Conservation (phyloP, 37 sponge, comb jelly and placozoan genomes). For the Ephydatia muelleri region DNA sequence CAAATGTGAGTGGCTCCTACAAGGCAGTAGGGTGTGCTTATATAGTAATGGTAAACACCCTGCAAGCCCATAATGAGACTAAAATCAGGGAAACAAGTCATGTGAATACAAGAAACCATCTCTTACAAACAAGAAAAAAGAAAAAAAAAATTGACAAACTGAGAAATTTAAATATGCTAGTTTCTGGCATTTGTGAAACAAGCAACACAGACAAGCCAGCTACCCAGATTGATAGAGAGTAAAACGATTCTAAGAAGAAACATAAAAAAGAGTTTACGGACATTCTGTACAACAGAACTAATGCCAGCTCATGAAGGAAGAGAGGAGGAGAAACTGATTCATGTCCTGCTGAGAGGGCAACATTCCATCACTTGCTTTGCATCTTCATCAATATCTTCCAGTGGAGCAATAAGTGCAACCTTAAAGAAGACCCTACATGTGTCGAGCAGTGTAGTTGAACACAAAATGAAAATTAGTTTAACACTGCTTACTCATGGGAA, state of each 20-base stretch:
- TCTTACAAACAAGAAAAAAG: background rate
- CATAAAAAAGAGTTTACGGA: background rate
- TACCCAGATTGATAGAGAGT: background rate
- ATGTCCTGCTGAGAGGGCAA: conserved; percentile 5
- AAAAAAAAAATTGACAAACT: background rate
- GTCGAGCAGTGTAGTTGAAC: conserved; percentile 3
- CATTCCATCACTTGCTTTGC: conserved; percentile 27
- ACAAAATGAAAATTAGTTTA: background rate
- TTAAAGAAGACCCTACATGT: conserved; percentile 69
- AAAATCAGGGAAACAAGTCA: no score
- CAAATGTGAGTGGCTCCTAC: no score
- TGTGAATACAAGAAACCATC: background rate
- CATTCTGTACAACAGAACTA: background rate
- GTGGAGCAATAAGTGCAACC: conserved; percentile 63
- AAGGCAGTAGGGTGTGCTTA: no score
- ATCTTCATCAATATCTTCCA: conserved; percentile 50
- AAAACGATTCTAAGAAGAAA: background rate
- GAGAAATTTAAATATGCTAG: background rate
- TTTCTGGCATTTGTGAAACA: background rate
- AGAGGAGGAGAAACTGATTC: conserved; percentile 13
- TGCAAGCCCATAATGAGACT: no score
- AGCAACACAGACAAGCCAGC: background rate
- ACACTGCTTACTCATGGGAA: conserved; percentile 81
- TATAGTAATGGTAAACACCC: no score
- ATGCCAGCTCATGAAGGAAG: conserved; percentile 4